These are phyloP conservation scores for Rhingia campestris DNA, from an alignment of 2,888 invertebrate genomes.

Conservation along the genomic window DNA sequence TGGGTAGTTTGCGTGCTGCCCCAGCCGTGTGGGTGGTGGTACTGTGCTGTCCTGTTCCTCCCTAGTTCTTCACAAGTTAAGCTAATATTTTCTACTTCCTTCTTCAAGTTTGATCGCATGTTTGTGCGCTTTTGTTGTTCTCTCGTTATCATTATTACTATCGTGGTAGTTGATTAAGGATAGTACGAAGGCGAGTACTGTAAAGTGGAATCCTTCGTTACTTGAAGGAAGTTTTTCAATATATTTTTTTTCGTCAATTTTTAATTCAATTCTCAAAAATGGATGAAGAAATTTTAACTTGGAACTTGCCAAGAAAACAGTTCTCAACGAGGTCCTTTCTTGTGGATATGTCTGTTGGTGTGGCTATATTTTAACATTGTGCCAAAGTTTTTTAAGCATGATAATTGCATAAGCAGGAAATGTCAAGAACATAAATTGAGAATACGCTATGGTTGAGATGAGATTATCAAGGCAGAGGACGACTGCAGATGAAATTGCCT, in stretches of 20 bases:
- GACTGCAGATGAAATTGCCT: conserved; percentile 30
- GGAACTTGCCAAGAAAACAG: conserved; percentile 43
- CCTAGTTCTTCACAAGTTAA: conserved; percentile 16
- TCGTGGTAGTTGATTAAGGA: conserved; percentile 55
- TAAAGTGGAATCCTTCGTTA: conserved; percentile 34
- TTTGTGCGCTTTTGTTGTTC: conserved; percentile 56
- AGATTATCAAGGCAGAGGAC: conserved; percentile 26
- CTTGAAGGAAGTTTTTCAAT: conserved; percentile 16
- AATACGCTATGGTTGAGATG: conserved; percentile 27
- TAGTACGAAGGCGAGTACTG: conserved; percentile 13
- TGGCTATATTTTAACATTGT: background rate
- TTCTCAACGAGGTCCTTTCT: conserved; percentile 35
- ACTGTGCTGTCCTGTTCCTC: background rate
- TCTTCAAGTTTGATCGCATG: conserved; percentile 41
- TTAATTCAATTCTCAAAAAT: conserved; percentile 56
- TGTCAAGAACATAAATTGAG: conserved; percentile 57
- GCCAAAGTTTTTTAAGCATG: conserved; percentile 27
- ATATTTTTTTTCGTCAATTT: conserved; percentile 6
- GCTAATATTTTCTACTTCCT: conserved; percentile 51
- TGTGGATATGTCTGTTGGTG: background rate
- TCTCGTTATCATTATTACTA: conserved; percentile 53
- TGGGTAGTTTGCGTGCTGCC: background rate
- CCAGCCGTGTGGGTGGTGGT: too few species aligned
- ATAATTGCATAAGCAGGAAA: conserved; percentile 59
- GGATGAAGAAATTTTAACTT: conserved; percentile 49